A percentile compares a stretch with the other conserved stretches of the same genome.
Conservation (phyloP, 2,797 vertebrate species). For the Leuciscus waleckii region DNA sequence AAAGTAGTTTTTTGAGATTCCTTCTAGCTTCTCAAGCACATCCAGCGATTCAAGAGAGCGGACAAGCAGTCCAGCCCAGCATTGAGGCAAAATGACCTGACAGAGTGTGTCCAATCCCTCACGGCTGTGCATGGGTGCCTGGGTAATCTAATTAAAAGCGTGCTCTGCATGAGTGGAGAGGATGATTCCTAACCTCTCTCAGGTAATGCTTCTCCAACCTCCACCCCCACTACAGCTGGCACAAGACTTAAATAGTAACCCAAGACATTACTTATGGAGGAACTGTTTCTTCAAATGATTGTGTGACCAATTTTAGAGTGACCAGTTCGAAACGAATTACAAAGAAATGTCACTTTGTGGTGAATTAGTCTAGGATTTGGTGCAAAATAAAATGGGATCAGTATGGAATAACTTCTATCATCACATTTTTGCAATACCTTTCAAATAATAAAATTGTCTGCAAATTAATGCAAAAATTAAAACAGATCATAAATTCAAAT, state of each 20-base stretch:
- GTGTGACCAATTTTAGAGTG: slow-evolving; percentile 18
- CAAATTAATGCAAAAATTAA: neutral
- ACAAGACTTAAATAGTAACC: slow-evolving; percentile 31
- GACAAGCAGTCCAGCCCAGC: slow-evolving; percentile 29
- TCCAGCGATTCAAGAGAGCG: slow-evolving; percentile 30
- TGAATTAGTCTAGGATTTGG: neutral
- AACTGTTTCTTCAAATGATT: neutral
- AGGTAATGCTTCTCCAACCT: slow-evolving; percentile 46
- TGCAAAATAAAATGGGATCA: neutral
- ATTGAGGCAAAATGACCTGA: slow-evolving; percentile 28
- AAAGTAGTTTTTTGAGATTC: neutral
- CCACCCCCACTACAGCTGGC: slow-evolving; percentile 34
- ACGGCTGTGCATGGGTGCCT: slow-evolving; percentile 52
- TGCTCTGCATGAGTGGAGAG: slow-evolving; percentile 49
- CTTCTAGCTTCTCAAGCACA: slow-evolving; percentile 1
- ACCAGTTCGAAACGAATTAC: neutral
- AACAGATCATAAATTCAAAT: neutral
- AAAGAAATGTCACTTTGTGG: neutral
- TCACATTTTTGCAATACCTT: neutral
- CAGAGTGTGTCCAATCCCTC: slow-evolving; percentile 51
- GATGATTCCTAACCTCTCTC: slow-evolving; percentile 53
- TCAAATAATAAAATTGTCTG: neutral
- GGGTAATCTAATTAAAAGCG: slow-evolving; percentile 52
- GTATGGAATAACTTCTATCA: neutral
- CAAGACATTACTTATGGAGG: neutral